These are phyloP conservation scores for Chrysemys picta DNA, from an alignment of 2,113 vertebrate species.

Conservation along the genomic window DNA sequence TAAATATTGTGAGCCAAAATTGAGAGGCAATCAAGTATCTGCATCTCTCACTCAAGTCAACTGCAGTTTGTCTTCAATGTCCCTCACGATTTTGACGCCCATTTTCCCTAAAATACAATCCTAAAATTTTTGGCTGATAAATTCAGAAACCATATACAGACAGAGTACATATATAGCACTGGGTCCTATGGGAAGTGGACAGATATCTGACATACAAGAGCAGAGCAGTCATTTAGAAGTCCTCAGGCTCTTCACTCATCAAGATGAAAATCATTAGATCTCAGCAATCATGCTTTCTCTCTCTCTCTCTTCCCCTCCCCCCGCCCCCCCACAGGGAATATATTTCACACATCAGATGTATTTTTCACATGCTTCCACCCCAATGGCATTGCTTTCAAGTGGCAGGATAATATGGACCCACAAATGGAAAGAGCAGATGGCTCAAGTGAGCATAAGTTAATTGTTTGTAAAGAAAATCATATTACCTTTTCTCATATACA, in stretches of 20 bases:
- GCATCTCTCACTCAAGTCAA: neutral
- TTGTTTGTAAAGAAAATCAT: neutral
- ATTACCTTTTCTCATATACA: neutral
- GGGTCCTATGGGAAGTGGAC: neutral
- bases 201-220: neutral
- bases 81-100: neutral
- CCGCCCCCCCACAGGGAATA: neutral
- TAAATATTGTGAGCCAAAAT: neutral
- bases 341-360: neutral
- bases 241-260: accelerated
- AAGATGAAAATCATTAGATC: accelerated
- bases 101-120: neutral
- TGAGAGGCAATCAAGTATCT: neutral
- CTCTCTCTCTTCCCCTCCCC: neutral
- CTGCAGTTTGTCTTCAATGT: neutral
- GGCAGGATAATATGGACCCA: neutral
- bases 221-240: neutral
- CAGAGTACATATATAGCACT: accelerated
- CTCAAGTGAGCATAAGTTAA: accelerated
- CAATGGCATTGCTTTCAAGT: neutral
- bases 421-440: neutral
- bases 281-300: neutral
- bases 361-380: accelerated
- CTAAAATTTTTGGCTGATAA: neutral
- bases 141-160: accelerated